Evolutionary conservation across 2,113 vertebrate species (phyloP), one percentile per base, ranked within the genome.

Genomic region (Rhizomys pruinosus): DNA sequence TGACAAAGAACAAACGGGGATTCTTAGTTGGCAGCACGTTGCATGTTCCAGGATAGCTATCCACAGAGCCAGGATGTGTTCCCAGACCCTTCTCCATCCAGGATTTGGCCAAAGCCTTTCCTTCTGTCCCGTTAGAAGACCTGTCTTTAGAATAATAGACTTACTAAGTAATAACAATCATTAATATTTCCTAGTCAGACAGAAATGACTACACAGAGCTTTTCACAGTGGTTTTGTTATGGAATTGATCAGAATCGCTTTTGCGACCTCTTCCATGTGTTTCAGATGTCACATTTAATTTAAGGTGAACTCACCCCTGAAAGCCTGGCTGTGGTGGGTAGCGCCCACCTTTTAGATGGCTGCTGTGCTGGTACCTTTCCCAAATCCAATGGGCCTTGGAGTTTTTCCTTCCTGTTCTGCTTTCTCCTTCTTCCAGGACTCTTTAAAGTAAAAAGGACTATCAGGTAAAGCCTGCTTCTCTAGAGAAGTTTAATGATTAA

Each of bases 341-440:
- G 74, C 27, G 3, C 68, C 20, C 52, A 34, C 44, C 3, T 80
- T 85, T 52, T n/a, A 79, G 37, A 72, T 13, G 5, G 15, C 20
- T 78, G 32, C 29, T 78, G 59, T 23, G 29, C n/a, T 84, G 47
- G 16, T 2, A 15, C 85, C 22, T 78, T n/a, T 68, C 55, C 15
- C 13, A 82, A 86, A 92, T 61, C 25, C 16, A 29, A 0, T 1
- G 78, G 71, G 82, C 74, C 47, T 82, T 92, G 59, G 32, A 80
- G 34, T 4, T 63, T 19, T 76, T 61, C 17, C 34, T 91, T 66
- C 44, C 77, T 8, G 39, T 89, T 84, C 55, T 84, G 47, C 73
- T 66, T 94, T 90, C 81, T 87, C 63, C 90, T 74, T 80, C 68
- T 91, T 92, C 39, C n/a, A 79, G 68, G 61, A 74, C 69, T 77